Percentiles rank a stretch among this genome's conserved stretches.
Evolutionary conservation across 2,113 vertebrate genomes (phyloP).

Genomic region (Prionailurus bengalensis): DNA sequence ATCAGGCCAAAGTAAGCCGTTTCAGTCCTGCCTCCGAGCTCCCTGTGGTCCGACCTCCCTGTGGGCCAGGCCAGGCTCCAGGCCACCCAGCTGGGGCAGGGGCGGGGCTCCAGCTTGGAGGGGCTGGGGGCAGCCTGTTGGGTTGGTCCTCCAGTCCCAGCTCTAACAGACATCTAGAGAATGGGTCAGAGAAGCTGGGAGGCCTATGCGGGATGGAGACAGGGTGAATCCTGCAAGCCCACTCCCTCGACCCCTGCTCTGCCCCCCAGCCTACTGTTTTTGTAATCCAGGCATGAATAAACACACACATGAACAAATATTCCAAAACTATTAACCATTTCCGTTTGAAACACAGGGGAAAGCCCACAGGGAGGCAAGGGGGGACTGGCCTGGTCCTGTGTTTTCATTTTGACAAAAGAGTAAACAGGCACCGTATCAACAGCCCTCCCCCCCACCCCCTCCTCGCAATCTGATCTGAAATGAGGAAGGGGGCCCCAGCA

Average conservation of each 20-base stretch:
- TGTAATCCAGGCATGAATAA: not conserved
- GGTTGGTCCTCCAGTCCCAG: not conserved
- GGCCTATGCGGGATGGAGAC: not conserved
- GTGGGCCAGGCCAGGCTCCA: not conserved
- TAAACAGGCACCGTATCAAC: not conserved
- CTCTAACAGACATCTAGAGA: not conserved
- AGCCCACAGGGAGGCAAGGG: not conserved
- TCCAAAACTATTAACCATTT: not conserved
- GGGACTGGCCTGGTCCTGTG: too few species aligned
- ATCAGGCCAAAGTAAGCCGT: not conserved
- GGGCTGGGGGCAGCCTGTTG: not conserved
- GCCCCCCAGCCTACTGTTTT: not conserved
- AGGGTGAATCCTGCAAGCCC: too few species aligned
- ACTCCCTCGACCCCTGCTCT: not conserved
- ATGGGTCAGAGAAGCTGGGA: not conserved
- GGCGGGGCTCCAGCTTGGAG: not conserved
- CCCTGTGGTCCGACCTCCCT: not conserved
- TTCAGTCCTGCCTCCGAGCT: not conserved
- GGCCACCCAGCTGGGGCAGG: not conserved
- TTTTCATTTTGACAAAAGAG: not conserved
- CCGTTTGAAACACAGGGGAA: not conserved
- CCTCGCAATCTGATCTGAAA: not conserved
- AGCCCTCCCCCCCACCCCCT: not conserved
- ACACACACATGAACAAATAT: not conserved
- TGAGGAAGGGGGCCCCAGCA: not conserved